A percentile compares a stretch with the other conserved stretches of the same genome.
These are phyloP conservation scores for Phenacoccus solenopsis DNA, from an alignment of 1,140 invertebrate species.

Conservation along the genomic window DNA sequence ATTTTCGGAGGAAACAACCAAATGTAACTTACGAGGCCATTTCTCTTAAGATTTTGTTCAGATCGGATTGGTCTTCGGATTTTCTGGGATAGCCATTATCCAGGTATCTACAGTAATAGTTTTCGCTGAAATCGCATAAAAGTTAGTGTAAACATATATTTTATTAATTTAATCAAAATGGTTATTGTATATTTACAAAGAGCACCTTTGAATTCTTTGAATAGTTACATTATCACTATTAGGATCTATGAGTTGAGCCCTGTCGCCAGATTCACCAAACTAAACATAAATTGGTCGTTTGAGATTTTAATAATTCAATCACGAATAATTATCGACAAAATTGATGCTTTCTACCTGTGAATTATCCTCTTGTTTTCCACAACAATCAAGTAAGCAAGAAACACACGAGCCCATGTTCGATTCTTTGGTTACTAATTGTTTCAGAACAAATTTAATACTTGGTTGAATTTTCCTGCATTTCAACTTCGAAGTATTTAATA, in stretches of 20 bases:
- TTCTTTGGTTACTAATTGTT: neutral
- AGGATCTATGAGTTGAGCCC: constrained; percentile 41
- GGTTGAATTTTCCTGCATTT: too few relatives aligned
- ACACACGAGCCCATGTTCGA: neutral
- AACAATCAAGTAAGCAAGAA: neutral
- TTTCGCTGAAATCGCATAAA: constrained; percentile 43
- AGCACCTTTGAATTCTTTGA: constrained; percentile 42
- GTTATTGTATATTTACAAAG: constrained; percentile 7
- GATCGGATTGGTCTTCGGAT: constrained; percentile 73
- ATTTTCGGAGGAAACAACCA: constrained; percentile 16
- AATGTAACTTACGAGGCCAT: constrained; percentile 74
- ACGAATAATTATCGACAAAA: neutral
- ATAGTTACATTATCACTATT: constrained; percentile 48
- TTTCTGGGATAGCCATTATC: constrained; percentile 59
- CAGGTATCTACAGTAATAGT: constrained; percentile 38
- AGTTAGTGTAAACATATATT: neutral
- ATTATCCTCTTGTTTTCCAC: neutral
- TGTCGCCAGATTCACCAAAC: constrained; percentile 1
- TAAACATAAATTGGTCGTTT: neutral
- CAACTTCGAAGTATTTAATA: too few relatives aligned
- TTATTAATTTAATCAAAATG: neutral
- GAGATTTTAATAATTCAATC: neutral
- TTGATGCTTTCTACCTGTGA: neutral
- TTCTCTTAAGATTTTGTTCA: constrained; percentile 74
- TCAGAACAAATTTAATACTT: constrained; percentile 28